Evolutionary conservation across 1,140 invertebrate genomes (phyloP).

Genomic region (Drosophila trapezifrons): DNA sequence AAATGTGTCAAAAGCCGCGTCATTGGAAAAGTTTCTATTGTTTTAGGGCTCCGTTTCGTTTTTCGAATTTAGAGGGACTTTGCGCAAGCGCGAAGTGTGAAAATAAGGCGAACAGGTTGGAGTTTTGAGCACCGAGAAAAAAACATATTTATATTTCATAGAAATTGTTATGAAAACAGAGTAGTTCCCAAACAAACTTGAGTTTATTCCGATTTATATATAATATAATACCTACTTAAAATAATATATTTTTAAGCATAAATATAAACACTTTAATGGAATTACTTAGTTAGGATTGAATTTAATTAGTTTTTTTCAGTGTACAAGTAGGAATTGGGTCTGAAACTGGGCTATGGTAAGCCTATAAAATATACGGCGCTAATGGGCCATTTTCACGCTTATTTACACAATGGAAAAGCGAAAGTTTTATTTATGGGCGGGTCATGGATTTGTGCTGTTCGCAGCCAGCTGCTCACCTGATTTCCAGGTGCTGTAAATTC

Average conservation of each 20-base stretch:
- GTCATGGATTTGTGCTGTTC: conserved; percentile 14
- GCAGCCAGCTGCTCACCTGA: conserved; percentile 23
- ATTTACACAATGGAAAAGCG: conserved; percentile 74
- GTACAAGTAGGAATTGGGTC: conserved; percentile 18
- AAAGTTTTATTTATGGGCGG: conserved; percentile 63
- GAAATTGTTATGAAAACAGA: background rate
- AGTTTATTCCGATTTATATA: too few species aligned
- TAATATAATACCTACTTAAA: too few species aligned
- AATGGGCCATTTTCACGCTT: conserved; percentile 72
- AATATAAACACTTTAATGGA: too few species aligned
- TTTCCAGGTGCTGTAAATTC: conserved; percentile 62
- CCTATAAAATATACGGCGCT: conserved; percentile 71
- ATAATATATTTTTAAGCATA: too few species aligned
- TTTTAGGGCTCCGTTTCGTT: conserved; percentile 28
- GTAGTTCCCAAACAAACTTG: background rate
- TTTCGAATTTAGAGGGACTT: conserved; percentile 20
- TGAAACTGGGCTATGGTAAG: conserved; percentile 25
- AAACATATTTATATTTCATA: background rate
- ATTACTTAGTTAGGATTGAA: background rate
- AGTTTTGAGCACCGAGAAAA: background rate
- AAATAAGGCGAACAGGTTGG: conserved; percentile 56
- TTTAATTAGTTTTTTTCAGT: background rate
- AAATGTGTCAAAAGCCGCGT: conserved; percentile 68
- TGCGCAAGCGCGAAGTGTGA: conserved; percentile 67
- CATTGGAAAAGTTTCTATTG: conserved; percentile 61